Conservation (phyloP, 2,113 vertebrate genomes). For the Amphiprion percula region DNA sequence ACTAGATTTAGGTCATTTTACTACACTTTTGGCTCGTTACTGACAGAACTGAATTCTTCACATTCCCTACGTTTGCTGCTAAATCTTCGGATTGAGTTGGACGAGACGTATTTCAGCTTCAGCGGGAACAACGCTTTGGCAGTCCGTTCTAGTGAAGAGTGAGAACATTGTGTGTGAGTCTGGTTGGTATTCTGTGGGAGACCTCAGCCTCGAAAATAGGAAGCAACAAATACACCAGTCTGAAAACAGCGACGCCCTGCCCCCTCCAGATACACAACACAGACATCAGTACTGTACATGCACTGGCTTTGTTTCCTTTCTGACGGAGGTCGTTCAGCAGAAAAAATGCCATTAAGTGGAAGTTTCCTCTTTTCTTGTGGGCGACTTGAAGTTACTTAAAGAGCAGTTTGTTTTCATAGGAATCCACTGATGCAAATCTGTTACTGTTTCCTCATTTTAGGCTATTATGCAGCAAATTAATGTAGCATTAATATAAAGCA, state of each 20-base stretch:
- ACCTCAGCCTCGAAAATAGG: constrained; percentile 37
- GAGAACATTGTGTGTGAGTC: constrained; percentile 1
- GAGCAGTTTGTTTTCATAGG: no score
- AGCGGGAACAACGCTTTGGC: neutral
- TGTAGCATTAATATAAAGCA: no score
- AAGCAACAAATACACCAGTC: constrained; percentile 15
- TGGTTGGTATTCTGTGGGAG: constrained; percentile 52
- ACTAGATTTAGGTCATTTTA: neutral
- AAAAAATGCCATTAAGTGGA: no score
- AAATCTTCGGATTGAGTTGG: neutral
- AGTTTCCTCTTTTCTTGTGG: no score
- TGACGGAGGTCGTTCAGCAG: no score
- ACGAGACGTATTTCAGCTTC: neutral
- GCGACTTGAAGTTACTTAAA: no score
- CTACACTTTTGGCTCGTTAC: neutral
- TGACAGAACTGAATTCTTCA: no score
- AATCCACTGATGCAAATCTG: no score
- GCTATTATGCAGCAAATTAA: no score
- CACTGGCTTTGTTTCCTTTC: no score
- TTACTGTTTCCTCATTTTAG: no score
- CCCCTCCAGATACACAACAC: constrained; percentile 5
- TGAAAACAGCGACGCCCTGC: neutral
- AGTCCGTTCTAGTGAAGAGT: neutral
- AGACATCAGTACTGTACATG: neutral
- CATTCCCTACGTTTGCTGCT: neutral